phyloP scores from a whole-genome alignment of 1,140 invertebrate species.

The Paralvinella palmiformis region DNA sequence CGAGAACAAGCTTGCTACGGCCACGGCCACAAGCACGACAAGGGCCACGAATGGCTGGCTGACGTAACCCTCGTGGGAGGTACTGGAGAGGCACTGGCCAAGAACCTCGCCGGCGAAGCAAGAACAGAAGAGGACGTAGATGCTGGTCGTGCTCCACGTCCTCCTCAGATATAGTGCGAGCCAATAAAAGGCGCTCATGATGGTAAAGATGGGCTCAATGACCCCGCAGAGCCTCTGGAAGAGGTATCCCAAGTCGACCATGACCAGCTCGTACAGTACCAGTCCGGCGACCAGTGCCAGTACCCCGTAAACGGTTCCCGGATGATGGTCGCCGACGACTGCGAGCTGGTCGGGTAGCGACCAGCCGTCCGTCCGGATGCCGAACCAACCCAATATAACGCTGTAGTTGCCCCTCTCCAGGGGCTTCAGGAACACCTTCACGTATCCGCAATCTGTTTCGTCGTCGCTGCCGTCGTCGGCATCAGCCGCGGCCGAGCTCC shows the following conservation, averaged over 20 bases:
- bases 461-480: constrained; percentile 37
- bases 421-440: constrained; percentile 43
- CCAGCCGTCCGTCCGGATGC: too few relatives aligned
- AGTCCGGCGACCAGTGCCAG: constrained; percentile 28
- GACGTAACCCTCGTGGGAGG: constrained; percentile 16
- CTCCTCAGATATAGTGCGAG: constrained; percentile 43
- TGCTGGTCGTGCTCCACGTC: constrained; percentile 46
- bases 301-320: constrained; percentile 33
- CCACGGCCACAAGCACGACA: constrained; percentile 36
- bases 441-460: constrained; percentile 45
- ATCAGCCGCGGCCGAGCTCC: constrained; percentile 18
- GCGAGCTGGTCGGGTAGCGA: too few relatives aligned
- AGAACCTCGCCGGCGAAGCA: constrained; percentile 46
- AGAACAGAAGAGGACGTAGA: constrained; percentile 47
- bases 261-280: constrained; percentile 34
- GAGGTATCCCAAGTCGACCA: constrained; percentile 39
- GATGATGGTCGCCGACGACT: constrained; percentile 33
- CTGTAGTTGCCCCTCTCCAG: constrained; percentile 38
- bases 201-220: constrained; percentile 46
- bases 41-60: constrained; percentile 39
- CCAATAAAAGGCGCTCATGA: constrained; percentile 46
- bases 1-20: constrained; percentile 43
- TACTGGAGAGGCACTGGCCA: constrained; percentile 26
- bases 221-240: constrained; percentile 41
- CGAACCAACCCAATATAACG: constrained; percentile 37